Percentiles rank a stretch among this genome's conserved stretches.
These are phyloP conservation scores for Anoura caudifer DNA, from an alignment of 2,113 vertebrate species.

Conservation along the genomic window DNA sequence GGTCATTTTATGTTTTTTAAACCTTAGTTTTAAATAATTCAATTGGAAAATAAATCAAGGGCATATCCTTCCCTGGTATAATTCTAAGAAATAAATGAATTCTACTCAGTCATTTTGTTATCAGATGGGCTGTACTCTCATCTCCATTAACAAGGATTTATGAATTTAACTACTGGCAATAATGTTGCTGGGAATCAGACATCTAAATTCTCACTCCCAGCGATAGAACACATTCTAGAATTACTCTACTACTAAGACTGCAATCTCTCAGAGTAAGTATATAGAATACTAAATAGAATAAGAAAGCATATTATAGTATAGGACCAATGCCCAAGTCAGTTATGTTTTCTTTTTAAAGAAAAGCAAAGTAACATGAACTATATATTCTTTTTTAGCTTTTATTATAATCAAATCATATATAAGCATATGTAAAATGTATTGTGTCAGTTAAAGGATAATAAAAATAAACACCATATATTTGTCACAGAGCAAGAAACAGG, in stretches of 20 bases:
- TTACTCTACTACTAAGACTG: conserved; percentile 6
- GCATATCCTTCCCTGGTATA: neutral
- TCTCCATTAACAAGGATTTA: conserved; percentile 50
- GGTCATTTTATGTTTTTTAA: conserved; percentile 30
- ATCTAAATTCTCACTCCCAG: conserved; percentile 34
- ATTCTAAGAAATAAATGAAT: conserved; percentile 56
- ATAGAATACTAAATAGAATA: conserved; percentile 22
- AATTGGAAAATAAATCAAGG: conserved; percentile 31
- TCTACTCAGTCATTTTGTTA: conserved; percentile 27
- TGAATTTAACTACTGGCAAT: conserved; percentile 40
- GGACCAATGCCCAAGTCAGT: conserved; percentile 35
- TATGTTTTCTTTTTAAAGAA: conserved; percentile 45
- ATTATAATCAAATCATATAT: neutral
- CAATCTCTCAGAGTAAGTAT: neutral
- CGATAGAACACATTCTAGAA: conserved; percentile 60
- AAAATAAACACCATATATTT: neutral
- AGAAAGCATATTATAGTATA: conserved; percentile 48
- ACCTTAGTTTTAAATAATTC: conserved; percentile 51
- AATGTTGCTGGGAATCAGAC: conserved; percentile 31
- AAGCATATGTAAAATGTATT: neutral
- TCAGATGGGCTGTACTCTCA: neutral
- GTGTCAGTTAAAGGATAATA: neutral
- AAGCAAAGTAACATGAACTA: neutral
- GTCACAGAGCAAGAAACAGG: neutral
- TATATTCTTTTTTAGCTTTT: neutral